Percentiles rank a stretch among this genome's conserved stretches.
Evolutionary conservation across 2,113 vertebrate species (phyloP).

Genomic region (Amblyornis subalaris): DNA sequence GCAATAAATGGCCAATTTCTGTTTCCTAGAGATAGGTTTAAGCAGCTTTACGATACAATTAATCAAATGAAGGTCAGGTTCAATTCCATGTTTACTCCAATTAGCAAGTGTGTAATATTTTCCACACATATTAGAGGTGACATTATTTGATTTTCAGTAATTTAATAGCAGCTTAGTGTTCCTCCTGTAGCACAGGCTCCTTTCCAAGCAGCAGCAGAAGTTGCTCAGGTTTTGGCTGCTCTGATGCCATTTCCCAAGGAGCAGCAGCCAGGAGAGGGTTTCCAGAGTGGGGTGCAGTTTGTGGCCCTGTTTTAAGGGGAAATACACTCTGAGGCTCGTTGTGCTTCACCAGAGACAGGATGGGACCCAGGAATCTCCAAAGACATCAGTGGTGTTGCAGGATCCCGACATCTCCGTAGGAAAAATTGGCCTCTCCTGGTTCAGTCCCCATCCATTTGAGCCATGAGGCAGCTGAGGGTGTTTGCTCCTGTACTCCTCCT

Average conservation of each 20-base stretch:
- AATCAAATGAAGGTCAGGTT: not conserved
- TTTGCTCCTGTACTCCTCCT: not conserved
- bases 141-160: not conserved
- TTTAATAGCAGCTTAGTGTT: not conserved
- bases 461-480: fast-evolving
- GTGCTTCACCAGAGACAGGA: fast-evolving
- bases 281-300: not conserved
- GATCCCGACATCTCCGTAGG: not conserved
- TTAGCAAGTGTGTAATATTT: not conserved
- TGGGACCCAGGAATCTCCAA: fast-evolving
- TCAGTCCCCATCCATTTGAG: fast-evolving
- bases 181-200: not conserved
- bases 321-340: fast-evolving
- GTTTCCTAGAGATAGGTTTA: not conserved
- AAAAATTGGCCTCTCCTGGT: not conserved
- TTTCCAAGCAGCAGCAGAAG: not conserved
- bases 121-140: not conserved
- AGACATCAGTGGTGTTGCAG: fast-evolving
- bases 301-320: not conserved
- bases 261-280: not conserved
- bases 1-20: not conserved
- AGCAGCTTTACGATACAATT: not conserved
- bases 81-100: not conserved
- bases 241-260: not conserved
- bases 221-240: not conserved